Conservation (phyloP, 2,113 vertebrate species). For the Syrmaticus mikado region DNA sequence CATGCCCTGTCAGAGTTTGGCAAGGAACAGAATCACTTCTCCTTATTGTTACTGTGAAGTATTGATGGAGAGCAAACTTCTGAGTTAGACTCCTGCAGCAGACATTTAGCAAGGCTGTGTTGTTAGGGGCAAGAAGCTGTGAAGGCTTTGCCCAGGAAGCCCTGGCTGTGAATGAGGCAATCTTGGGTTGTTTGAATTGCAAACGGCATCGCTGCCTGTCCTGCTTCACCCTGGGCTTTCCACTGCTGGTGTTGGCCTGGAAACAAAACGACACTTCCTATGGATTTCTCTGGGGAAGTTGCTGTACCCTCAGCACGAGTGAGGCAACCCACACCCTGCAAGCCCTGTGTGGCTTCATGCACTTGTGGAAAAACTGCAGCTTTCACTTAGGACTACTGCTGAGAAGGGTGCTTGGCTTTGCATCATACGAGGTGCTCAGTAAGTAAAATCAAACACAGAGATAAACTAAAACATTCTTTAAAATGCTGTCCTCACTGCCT, state of each 20-base stretch:
- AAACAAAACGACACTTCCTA: neutral
- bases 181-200: neutral
- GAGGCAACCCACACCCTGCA: neutral
- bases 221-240: neutral
- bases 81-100: neutral
- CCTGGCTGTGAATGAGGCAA: neutral
- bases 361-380: neutral
- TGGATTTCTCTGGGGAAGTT: neutral
- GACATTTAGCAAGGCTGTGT: neutral
- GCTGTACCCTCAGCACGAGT: neutral
- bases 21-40: neutral
- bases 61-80: neutral
- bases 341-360: fast-evolving
- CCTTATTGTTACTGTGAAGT: neutral
- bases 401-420: neutral
- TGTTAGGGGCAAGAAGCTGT: neutral
- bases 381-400: neutral
- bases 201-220: neutral
- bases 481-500: neutral
- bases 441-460: neutral
- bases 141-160: neutral
- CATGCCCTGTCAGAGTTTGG: neutral
- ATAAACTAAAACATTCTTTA: neutral
- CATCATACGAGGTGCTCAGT: neutral
- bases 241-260: neutral